A percentile compares a stretch with the other conserved stretches of the same genome.
phyloP scores from a whole-genome alignment of 2,888 invertebrate genomes.

The Lasiommata megera region DNA sequence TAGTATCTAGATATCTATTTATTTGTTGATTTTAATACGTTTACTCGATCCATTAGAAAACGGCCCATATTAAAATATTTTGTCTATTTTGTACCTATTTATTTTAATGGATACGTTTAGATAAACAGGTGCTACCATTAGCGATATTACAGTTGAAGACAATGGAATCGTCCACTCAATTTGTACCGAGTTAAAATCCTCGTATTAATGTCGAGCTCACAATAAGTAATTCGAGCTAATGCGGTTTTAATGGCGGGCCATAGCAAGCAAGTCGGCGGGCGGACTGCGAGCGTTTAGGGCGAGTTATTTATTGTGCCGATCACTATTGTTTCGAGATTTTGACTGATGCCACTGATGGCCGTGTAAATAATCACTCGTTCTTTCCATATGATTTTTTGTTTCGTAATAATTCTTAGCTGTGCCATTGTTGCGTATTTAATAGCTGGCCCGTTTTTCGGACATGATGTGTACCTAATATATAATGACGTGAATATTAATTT shows the following conservation, averaged over 20 bases:
- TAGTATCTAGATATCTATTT: too few relatives aligned
- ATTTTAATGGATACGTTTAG: too few relatives aligned
- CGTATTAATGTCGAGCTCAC: conserved; percentile 6
- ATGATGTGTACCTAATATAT: too few relatives aligned
- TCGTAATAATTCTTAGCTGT: conserved; percentile 3
- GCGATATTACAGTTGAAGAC: not conserved
- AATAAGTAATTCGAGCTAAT: conserved; percentile 33
- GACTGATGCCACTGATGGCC: conserved; percentile 48
- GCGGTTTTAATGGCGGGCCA: conserved; percentile 39
- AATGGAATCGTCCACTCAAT: conserved; percentile 1
- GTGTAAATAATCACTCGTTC: conserved; percentile 23
- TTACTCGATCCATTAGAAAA: too few relatives aligned
- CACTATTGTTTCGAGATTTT: conserved; percentile 62
- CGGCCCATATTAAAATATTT: too few relatives aligned
- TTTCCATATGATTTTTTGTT: conserved; percentile 3
- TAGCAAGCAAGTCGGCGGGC: conserved; percentile 32
- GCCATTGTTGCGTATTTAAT: not conserved
- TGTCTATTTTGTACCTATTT: too few relatives aligned
- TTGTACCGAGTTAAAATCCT: conserved; percentile 5
- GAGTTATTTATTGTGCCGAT: conserved; percentile 60
- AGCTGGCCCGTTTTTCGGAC: too few relatives aligned
- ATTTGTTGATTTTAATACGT: too few relatives aligned
- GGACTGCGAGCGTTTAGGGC: conserved; percentile 47
- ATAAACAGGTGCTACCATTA: not conserved
- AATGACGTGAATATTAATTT: too few relatives aligned